Conservation (phyloP, 2,888 invertebrate genomes). For the Cylloceria caligata region DNA sequence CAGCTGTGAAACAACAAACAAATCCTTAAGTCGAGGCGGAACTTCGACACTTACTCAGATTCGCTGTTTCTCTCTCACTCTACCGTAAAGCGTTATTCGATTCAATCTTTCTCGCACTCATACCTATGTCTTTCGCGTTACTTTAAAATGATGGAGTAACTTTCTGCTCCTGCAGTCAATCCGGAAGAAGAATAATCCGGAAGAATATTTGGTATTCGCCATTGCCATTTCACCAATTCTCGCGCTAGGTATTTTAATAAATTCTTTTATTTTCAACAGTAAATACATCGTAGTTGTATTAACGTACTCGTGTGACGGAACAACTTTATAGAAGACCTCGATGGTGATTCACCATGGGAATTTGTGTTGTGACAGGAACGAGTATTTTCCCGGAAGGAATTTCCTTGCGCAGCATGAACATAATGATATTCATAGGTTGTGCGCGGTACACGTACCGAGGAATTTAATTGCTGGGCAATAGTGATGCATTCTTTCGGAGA, state of each 20-base stretch:
- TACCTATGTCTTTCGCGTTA: too few relatives aligned
- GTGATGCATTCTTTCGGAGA: slow-evolving; percentile 7
- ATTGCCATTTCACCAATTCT: too few relatives aligned
- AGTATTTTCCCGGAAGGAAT: slow-evolving; percentile 41
- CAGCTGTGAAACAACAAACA: background rate
- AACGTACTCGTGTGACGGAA: background rate
- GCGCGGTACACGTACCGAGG: slow-evolving; percentile 18
- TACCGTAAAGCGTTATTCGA: too few relatives aligned
- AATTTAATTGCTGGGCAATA: slow-evolving; percentile 35
- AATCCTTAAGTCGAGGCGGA: slow-evolving; percentile 27
- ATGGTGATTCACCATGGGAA: slow-evolving; percentile 39
- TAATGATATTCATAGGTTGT: slow-evolving; percentile 45
- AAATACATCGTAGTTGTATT: background rate
- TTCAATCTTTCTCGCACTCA: too few relatives aligned
- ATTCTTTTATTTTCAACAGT: background rate
- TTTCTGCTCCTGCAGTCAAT: too few relatives aligned
- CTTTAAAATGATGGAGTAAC: too few relatives aligned
- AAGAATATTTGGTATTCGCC: too few relatives aligned
- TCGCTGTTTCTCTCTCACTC: too few relatives aligned
- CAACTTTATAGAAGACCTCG: background rate
- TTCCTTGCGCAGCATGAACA: slow-evolving; percentile 22
- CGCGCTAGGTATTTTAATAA: background rate
- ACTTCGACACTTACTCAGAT: too few relatives aligned
- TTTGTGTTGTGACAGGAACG: slow-evolving; percentile 20
- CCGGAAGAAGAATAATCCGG: too few relatives aligned